These are phyloP conservation scores for Petrolisthes manimaculis DNA, from an alignment of 2,888 invertebrate species.

Conservation along the genomic window DNA sequence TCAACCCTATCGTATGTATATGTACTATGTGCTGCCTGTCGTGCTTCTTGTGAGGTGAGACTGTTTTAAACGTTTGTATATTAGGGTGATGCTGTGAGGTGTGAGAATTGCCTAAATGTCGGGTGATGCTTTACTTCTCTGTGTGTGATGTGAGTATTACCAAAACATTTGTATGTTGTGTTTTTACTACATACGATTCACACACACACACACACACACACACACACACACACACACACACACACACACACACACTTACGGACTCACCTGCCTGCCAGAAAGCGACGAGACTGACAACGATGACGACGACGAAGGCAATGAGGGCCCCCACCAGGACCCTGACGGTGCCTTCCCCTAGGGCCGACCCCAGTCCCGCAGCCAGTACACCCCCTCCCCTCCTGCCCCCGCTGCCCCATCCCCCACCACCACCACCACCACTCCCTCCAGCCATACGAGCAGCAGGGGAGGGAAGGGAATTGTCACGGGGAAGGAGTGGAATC, in stretches of 20 bases:
- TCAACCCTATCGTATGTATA: no score
- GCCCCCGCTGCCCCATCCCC: not conserved
- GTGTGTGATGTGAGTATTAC: no score
- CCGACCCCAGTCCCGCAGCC: not conserved
- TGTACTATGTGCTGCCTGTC: no score
- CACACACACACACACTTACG: conserved; percentile 1
- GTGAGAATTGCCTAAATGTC: no score
- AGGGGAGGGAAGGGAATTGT: not conserved
- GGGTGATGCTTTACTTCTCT: no score
- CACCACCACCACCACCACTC: not conserved
- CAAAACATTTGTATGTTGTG: no score
- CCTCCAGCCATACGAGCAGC: no score
- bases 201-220: conserved; percentile 20
- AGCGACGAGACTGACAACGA: conserved; percentile 38
- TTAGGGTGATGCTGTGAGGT: no score
- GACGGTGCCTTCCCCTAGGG: conserved; percentile 31
- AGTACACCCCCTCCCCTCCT: not conserved
- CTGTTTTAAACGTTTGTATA: no score
- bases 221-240: conserved; percentile 17
- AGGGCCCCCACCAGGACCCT: conserved; percentile 43
- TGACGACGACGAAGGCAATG: conserved; percentile 43
- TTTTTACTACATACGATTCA: not conserved
- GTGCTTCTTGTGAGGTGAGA: no score
- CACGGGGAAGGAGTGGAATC: not conserved
- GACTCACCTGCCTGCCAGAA: conserved; percentile 51